Evolutionary conservation across 2,888 invertebrate species (phyloP).

Genomic region (Cantharis lateralis): DNA sequence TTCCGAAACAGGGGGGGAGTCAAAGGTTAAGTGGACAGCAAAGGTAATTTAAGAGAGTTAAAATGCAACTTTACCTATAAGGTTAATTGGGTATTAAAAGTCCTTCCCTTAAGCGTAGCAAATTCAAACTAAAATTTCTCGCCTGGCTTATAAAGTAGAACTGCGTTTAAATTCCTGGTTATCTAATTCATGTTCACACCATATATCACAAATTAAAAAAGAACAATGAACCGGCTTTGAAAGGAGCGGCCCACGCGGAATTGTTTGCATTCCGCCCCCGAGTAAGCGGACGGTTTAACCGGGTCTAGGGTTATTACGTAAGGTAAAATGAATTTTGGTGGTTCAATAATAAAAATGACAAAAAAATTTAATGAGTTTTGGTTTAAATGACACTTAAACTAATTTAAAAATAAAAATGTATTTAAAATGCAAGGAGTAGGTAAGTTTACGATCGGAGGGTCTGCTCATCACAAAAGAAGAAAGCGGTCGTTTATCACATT

Average conservation of each 20-base stretch:
- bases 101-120: too few species aligned
- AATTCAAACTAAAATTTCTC: not conserved
- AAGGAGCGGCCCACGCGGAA: too few species aligned
- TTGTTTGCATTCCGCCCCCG: not conserved
- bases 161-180: too few species aligned
- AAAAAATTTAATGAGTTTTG: not conserved
- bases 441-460: constrained; percentile 29
- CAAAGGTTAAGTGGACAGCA: too few species aligned
- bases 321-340: not conserved
- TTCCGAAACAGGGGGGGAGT: too few species aligned
- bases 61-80: too few species aligned
- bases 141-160: too few species aligned
- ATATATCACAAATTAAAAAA: too few species aligned
- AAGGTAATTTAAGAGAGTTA: too few species aligned
- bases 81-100: too few species aligned
- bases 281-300: not conserved
- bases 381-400: constrained; percentile 22
- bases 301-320: not conserved
- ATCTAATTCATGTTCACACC: too few species aligned
- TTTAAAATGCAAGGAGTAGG: constrained; percentile 29
- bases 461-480: constrained; percentile 33
- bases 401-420: constrained; percentile 30
- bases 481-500: constrained; percentile 51
- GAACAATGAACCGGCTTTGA: too few species aligned
- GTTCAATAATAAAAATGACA: not conserved